Conservation (phyloP, 2,888 invertebrate species). For the Nemotelus nigrinus region DNA sequence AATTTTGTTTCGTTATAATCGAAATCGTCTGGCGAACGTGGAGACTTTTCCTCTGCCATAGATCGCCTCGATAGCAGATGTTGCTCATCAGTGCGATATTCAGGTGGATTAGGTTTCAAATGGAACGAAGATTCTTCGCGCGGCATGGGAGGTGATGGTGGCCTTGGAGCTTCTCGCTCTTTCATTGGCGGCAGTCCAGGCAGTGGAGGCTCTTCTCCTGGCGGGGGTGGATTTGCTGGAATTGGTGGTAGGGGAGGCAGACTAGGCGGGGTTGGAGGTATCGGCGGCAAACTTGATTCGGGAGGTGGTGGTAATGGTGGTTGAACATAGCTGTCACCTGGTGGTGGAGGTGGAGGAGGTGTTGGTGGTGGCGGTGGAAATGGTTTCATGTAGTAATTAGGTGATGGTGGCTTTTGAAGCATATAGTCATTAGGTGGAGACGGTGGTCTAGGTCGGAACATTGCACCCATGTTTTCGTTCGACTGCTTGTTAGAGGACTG, state of each 20-base stretch:
- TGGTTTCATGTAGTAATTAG: slow-evolving; percentile 4
- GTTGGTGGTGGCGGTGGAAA: slow-evolving; percentile 25
- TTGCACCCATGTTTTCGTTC: background rate
- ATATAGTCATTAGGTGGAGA: slow-evolving; percentile 30
- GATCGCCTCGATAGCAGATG: too few relatives aligned
- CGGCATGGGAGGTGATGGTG: background rate
- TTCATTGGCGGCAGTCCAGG: background rate
- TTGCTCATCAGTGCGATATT: too few relatives aligned
- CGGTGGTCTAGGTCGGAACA: slow-evolving; percentile 26
- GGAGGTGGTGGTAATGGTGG: background rate
- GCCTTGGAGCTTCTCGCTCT: too few relatives aligned
- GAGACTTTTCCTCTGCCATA: too few relatives aligned
- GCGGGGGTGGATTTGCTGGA: background rate
- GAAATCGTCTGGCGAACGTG: too few relatives aligned
- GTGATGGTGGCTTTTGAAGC: slow-evolving; percentile 34
- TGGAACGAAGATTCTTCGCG: background rate
- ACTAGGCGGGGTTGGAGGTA: slow-evolving; percentile 22
- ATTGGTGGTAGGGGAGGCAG: background rate
- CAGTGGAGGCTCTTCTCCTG: background rate
- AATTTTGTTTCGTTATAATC: too few relatives aligned
- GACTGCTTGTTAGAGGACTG: background rate
- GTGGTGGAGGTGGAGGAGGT: slow-evolving; percentile 23
- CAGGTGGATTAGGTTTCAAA: too few relatives aligned
- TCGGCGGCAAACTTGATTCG: background rate
- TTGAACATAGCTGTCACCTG: background rate